phyloP scores from a whole-genome alignment of 2,797 vertebrate species.

The Myotis pilosus region DNA sequence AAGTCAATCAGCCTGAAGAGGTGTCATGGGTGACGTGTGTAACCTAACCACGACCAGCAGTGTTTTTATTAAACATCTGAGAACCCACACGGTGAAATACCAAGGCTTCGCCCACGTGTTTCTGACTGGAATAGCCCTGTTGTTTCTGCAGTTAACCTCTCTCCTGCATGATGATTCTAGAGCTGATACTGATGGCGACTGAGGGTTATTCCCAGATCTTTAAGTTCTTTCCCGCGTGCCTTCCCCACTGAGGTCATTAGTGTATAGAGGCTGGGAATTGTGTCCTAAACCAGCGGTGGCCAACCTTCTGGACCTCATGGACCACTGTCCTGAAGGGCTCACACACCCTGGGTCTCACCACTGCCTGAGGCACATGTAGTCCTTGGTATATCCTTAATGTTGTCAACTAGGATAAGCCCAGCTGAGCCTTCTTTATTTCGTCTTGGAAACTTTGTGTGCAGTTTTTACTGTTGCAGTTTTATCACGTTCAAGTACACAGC shows the following conservation, averaged over 20 bases:
- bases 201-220: neutral
- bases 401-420: neutral
- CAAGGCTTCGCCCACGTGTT: neutral
- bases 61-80: neutral
- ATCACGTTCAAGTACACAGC: neutral
- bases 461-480: slow-evolving; percentile 20
- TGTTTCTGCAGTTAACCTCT: neutral
- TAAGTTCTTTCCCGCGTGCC: neutral
- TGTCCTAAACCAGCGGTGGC: neutral
- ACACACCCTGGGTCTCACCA: neutral
- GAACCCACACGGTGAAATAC: neutral
- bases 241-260: neutral
- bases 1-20: neutral
- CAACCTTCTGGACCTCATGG: too few relatives aligned
- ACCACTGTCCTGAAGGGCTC: neutral
- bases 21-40: neutral
- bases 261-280: neutral
- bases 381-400: neutral
- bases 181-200: neutral
- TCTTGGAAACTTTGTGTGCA: neutral
- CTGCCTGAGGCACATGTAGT: neutral
- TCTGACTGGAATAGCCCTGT: neutral
- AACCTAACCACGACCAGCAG: neutral
- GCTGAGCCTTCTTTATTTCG: neutral
- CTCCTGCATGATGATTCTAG: neutral